Conservation (phyloP, 2,797 vertebrate species). For the Anomalospiza imberbis region DNA sequence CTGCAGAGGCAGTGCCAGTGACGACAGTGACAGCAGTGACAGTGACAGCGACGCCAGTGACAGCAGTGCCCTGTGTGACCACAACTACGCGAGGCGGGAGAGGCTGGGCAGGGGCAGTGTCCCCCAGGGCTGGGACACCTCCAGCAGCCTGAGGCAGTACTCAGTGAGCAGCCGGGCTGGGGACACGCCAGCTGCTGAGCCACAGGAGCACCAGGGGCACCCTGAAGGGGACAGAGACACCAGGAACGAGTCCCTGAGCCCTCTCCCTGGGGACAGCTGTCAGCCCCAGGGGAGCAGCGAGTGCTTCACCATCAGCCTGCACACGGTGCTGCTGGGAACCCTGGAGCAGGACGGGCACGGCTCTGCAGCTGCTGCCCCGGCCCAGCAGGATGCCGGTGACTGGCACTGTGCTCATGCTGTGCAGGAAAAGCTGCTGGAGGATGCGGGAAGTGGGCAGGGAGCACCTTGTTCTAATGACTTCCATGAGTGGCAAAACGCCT, state of each 20-base stretch:
- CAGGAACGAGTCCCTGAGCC: background rate
- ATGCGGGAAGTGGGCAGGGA: background rate
- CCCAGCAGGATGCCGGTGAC: background rate
- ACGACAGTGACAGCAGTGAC: background rate
- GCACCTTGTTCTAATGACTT: background rate
- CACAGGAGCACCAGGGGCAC: accelerated
- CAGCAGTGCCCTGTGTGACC: background rate
- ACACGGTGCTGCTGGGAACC: constrained; percentile 63
- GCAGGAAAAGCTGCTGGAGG: background rate
- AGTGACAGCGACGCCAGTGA: background rate
- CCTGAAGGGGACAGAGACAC: background rate
- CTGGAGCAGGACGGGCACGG: background rate
- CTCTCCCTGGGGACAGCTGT: background rate
- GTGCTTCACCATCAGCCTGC: constrained; percentile 67
- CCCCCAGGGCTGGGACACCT: accelerated
- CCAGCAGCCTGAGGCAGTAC: accelerated
- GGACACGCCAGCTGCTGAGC: background rate
- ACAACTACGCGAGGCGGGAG: constrained; percentile 10
- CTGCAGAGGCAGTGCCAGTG: background rate
- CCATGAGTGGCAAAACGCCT: background rate
- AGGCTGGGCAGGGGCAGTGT: background rate
- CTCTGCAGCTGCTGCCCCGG: background rate
- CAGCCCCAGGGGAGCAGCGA: background rate
- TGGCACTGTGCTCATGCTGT: background rate
- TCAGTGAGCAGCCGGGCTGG: background rate